Conservation (phyloP, 1,140 invertebrate species). For the Atta cephalotes region DNA sequence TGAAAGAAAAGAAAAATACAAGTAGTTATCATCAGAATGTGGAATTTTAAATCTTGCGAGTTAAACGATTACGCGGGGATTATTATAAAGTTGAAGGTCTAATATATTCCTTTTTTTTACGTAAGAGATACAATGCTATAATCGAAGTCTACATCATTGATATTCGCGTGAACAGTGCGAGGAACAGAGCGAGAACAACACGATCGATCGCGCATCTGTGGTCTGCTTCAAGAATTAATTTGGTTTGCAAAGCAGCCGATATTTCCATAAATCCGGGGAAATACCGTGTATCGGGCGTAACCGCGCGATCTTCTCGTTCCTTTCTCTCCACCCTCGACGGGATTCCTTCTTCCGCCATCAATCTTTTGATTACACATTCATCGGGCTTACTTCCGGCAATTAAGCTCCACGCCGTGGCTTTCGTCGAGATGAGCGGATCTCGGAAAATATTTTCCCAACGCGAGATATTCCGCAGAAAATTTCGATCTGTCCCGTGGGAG, state of each 20-base stretch:
- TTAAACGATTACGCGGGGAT: background rate
- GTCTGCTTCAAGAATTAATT: conserved; percentile 41
- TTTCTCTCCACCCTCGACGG: background rate
- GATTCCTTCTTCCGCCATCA: conserved; percentile 44
- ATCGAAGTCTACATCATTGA: background rate
- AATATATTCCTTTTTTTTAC: background rate
- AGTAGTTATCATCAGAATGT: conserved; percentile 44
- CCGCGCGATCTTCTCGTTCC: conserved; percentile 1
- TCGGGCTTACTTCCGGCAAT: conserved; percentile 52
- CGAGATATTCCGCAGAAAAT: conserved; percentile 66
- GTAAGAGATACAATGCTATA: background rate
- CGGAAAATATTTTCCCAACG: conserved; percentile 46
- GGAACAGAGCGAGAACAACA: conserved; percentile 26
- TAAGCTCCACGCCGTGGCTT: conserved; percentile 28
- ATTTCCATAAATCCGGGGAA: conserved; percentile 55
- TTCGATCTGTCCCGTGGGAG: conserved; percentile 67
- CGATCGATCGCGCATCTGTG: conserved; percentile 39
- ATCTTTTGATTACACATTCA: conserved; percentile 57
- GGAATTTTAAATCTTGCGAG: conserved; percentile 7
- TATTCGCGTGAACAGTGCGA: conserved; percentile 3
- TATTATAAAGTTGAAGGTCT: background rate
- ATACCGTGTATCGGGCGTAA: conserved; percentile 29
- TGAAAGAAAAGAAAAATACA: conserved; percentile 46
- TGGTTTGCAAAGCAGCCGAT: conserved; percentile 57
- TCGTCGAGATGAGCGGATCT: conserved; percentile 19